Evolutionary conservation across 2,888 invertebrate genomes (phyloP), one percentile per base, ranked within the genome.

Genomic region (Trachelus stipa): DNA sequence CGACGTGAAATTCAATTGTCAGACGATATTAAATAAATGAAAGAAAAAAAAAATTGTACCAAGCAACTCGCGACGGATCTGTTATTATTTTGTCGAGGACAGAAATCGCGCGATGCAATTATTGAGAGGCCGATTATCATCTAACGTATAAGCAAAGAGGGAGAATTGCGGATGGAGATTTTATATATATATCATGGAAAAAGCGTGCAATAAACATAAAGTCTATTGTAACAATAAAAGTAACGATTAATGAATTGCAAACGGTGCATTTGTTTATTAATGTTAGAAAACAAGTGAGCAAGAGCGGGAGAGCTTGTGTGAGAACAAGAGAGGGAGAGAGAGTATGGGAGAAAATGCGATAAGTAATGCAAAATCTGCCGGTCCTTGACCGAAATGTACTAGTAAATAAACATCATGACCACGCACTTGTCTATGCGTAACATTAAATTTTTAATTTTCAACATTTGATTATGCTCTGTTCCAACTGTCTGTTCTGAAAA

Each of bases 201-300:
- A 87, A 87, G 87, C 85, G 88, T 90, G 90, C 89, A 90, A 90
- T 90, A 88, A 89, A 87, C 87, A 83, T 87, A 85, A 87, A 84
- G 88, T 88, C 86, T 89, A 89, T 89, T 89, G 88, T 89, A 89
- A 89, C 86, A 88, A 86, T 88, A 86, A 86, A 87, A 87, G 85
- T 86, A 87, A 87, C 86, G 86, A 88, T 89, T 77, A 77, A 73
- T 73, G 30, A 75, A 74, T 68, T 77, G 40, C 73, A 78, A 71
- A 6, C 33, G 31, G 83, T 85, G 86, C 84, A 87, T 86, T 87
- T 88, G 88, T 89, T 89, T 89, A 87, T 88, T 88, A 40, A 87
- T 80, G 84, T 86, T 86, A 40, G 15, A 40, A 15, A 40, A 15
- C 15, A 40, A 40, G 40, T 40, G 15, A 40, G 40, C 0, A 69